phyloP scores from a whole-genome alignment of 1,140 invertebrate genomes.

The Pemphigus obesinymphae region DNA sequence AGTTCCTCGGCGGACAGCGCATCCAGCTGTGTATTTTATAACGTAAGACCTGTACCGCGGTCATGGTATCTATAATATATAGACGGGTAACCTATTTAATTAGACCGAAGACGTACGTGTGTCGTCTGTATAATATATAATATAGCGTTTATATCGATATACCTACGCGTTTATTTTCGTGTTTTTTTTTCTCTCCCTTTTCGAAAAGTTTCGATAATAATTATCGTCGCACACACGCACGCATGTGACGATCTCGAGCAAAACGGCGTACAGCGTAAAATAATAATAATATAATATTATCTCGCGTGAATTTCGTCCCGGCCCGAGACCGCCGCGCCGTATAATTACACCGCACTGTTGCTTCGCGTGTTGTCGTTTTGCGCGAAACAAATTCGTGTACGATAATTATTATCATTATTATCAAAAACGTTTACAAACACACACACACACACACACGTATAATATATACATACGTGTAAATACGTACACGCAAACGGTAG shows the following conservation, averaged over 20 bases:
- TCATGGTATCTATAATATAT: too few species aligned
- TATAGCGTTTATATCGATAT: too few species aligned
- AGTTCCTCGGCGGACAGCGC: too few species aligned
- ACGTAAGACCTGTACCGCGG: too few species aligned
- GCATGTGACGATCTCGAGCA: background rate
- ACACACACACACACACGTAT: background rate
- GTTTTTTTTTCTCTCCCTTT: too few species aligned
- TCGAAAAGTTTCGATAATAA: background rate
- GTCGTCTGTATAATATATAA: too few species aligned
- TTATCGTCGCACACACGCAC: background rate
- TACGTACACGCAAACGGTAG: background rate
- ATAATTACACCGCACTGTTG: background rate
- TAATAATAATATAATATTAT: too few species aligned
- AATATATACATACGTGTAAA: background rate
- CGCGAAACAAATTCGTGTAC: conserved; percentile 20
- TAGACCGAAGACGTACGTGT: too few species aligned
- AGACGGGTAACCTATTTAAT: too few species aligned
- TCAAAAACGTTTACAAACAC: background rate
- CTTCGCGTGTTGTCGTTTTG: background rate
- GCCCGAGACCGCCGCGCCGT: background rate
- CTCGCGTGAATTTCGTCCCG: conserved; percentile 19
- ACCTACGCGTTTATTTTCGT: too few species aligned
- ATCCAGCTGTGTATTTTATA: too few species aligned
- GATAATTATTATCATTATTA: conserved; percentile 6
- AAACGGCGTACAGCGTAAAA: background rate